Percentiles rank a stretch among this genome's conserved stretches.
Conservation (phyloP, 2,888 invertebrate species). For the Bombylius discolor region DNA sequence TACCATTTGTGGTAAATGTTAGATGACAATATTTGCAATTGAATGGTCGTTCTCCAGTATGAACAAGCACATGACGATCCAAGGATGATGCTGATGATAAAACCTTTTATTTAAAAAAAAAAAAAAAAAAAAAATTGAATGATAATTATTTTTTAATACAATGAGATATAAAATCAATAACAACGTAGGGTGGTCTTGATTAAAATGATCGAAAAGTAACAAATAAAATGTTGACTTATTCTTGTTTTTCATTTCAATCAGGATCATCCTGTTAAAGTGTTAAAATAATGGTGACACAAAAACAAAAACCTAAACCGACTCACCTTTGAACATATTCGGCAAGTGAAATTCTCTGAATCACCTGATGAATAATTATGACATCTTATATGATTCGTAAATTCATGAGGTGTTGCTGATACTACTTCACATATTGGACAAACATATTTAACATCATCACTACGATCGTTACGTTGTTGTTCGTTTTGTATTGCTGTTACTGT, state of each 20-base stretch:
- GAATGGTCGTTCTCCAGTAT: conserved; percentile 69
- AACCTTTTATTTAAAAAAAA: conserved; percentile 33
- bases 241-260: too few species aligned
- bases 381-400: conserved; percentile 56
- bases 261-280: too few species aligned
- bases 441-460: conserved; percentile 30
- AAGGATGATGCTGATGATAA: conserved; percentile 65
- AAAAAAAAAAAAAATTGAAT: too few species aligned
- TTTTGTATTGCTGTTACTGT: conserved; percentile 10
- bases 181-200: too few species aligned
- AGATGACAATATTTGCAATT: conserved; percentile 64
- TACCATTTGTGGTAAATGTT: conserved; percentile 74
- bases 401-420: conserved; percentile 47
- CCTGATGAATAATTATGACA: conserved; percentile 47
- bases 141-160: too few species aligned
- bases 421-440: conserved; percentile 53
- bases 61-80: conserved; percentile 67
- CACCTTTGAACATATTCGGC: conserved; percentile 37
- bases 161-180: too few species aligned
- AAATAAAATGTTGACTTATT: too few species aligned
- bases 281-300: not conserved
- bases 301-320: conserved; percentile 11
- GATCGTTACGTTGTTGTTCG: conserved; percentile 30
- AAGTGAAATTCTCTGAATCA: conserved; percentile 36
- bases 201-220: too few species aligned